Percentiles rank a stretch among this genome's conserved stretches.
phyloP scores from a whole-genome alignment of 2,888 invertebrate species.

The Branchinecta sandiegonensis region DNA sequence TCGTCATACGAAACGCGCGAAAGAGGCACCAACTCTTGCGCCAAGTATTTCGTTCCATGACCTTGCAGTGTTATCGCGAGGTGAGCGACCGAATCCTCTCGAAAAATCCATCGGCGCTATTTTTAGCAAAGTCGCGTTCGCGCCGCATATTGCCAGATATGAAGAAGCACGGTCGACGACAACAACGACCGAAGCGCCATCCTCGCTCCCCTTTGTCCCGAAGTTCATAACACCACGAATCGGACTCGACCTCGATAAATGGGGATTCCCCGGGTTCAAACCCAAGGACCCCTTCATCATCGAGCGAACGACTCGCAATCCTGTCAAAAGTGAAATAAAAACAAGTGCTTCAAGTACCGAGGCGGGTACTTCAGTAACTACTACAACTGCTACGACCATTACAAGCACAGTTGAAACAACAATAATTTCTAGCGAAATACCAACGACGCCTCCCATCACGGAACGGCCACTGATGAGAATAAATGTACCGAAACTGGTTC shows the following conservation, averaged over 20 bases:
- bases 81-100: slow-evolving; percentile 34
- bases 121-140: slow-evolving; percentile 45
- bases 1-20: slow-evolving; percentile 14
- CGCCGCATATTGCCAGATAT: slow-evolving; percentile 17
- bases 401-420: neutral
- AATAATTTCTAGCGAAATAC: neutral
- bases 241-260: slow-evolving; percentile 10
- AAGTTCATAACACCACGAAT: neutral
- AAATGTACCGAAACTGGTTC: slow-evolving; percentile 14
- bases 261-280: slow-evolving; percentile 12
- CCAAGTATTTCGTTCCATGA: slow-evolving; percentile 22
- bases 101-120: slow-evolving; percentile 52
- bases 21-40: slow-evolving; percentile 15
- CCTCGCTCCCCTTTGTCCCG: neutral
- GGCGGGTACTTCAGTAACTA: slow-evolving; percentile 15
- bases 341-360: neutral
- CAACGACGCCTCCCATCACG: neutral
- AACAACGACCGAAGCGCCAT: neutral
- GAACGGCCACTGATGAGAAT: slow-evolving; percentile 12
- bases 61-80: slow-evolving; percentile 23
- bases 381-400: neutral
- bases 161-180: neutral
- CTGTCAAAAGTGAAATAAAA: neutral
- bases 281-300: slow-evolving; percentile 10
- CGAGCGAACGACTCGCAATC: slow-evolving; percentile 1